A percentile compares a stretch with the other conserved stretches of the same genome.
These are phyloP conservation scores for Aquatica leii DNA, from an alignment of 2,888 invertebrate species.

Conservation along the genomic window DNA sequence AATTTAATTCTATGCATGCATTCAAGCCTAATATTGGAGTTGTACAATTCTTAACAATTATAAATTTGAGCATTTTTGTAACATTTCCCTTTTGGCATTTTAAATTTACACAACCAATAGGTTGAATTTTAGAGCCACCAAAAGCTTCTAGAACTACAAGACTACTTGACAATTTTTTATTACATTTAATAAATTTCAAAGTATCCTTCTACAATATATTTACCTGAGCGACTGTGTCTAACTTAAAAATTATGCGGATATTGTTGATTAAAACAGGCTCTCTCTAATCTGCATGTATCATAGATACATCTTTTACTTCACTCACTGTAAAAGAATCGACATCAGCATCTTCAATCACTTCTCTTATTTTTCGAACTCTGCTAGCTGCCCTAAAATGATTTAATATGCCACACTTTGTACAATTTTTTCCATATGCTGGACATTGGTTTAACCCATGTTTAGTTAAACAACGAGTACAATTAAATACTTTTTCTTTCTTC, in stretches of 20 bases:
- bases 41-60: slow-evolving; percentile 1
- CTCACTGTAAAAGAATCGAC: slow-evolving; percentile 3
- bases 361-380: not conserved
- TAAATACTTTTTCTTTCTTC: no score
- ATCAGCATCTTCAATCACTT: slow-evolving; percentile 3
- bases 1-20: not conserved
- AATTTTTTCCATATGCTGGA: not conserved
- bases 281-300: no score
- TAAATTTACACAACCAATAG: no score
- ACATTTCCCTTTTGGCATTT: not conserved
- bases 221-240: not conserved
- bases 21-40: not conserved
- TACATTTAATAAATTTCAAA: slow-evolving; percentile 5
- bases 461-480: no score
- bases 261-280: no score
- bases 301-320: no score
- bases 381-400: no score
- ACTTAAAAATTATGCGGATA: not conserved
- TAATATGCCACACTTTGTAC: no score
- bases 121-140: slow-evolving; percentile 1
- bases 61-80: slow-evolving; percentile 1
- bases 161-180: not conserved
- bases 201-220: not conserved
- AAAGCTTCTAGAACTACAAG: not conserved
- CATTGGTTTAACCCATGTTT: not conserved